Percentiles rank a stretch among this genome's conserved stretches.
Evolutionary conservation across 2,797 vertebrate genomes (phyloP).

Genomic region (Rhincodon typus): DNA sequence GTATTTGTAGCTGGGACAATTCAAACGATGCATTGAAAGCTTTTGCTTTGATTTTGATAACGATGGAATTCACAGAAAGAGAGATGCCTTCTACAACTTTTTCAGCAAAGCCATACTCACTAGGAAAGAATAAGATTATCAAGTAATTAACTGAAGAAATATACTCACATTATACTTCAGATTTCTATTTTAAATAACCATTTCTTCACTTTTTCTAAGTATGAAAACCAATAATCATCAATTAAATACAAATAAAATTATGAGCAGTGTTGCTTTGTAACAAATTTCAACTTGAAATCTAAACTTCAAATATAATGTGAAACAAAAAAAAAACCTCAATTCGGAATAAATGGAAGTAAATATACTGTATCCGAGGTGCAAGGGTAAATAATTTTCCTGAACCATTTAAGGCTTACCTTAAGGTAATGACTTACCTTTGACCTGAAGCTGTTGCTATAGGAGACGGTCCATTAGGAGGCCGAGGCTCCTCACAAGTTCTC

Average conservation of each 20-base stretch:
- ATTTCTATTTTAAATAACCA: conserved; percentile 38
- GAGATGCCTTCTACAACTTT: conserved; percentile 97
- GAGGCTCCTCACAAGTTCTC: conserved; percentile 96
- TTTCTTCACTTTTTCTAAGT: not conserved
- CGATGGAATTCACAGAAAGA: conserved; percentile 91
- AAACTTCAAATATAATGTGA: not conserved
- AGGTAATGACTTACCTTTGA: conserved; percentile 70
- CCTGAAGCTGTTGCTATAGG: conserved; percentile 94
- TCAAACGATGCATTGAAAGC: conserved; percentile 98
- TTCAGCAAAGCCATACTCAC: conserved; percentile 97
- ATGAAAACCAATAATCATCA: not conserved
- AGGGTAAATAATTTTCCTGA: not conserved
- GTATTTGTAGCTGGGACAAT: conserved; percentile 92
- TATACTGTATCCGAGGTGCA: not conserved
- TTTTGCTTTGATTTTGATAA: conserved; percentile 93
- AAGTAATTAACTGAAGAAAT: conserved; percentile 35
- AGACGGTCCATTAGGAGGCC: conserved; percentile 88
- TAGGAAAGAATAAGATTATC: conserved; percentile 53
- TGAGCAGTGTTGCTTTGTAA: not conserved
- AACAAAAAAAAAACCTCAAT: not conserved
- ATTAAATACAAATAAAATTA: not conserved
- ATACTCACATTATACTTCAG: conserved; percentile 31
- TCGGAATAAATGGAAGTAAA: not conserved
- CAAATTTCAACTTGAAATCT: not conserved
- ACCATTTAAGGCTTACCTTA: not conserved